Conservation (phyloP, 2,797 vertebrate genomes). For the Molossus molossus region DNA sequence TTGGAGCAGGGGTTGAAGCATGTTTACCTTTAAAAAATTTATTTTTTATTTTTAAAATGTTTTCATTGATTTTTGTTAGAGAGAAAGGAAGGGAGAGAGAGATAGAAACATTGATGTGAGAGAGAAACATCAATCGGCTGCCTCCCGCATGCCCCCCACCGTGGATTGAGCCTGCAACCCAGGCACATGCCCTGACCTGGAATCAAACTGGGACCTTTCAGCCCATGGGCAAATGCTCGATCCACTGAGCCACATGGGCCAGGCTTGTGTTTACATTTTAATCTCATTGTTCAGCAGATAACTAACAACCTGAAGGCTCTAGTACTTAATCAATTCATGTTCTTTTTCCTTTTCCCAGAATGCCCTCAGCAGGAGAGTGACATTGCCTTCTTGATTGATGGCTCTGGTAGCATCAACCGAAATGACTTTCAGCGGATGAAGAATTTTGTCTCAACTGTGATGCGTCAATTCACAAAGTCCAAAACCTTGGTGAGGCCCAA, state of each 20-base stretch:
- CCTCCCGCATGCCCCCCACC: too few relatives aligned
- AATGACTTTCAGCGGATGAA: conserved; percentile 83
- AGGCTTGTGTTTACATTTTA: not conserved
- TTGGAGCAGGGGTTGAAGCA: not conserved
- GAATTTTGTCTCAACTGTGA: conserved; percentile 84
- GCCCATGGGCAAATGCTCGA: too few relatives aligned
- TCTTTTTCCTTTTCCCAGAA: conserved; percentile 58
- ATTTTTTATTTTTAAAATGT: too few relatives aligned
- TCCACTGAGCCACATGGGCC: too few relatives aligned
- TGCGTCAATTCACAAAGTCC: conserved; percentile 78
- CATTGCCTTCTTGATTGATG: conserved; percentile 88
- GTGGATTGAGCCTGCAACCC: too few relatives aligned
- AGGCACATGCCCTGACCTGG: too few relatives aligned
- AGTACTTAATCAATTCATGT: not conserved
- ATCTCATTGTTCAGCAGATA: not conserved
- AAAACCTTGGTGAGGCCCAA: conserved; percentile 82
- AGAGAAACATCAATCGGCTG: too few relatives aligned
- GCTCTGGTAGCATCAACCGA: conserved; percentile 79
- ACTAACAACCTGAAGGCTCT: not conserved
- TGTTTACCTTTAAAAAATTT: not conserved
- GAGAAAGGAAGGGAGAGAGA: too few relatives aligned
- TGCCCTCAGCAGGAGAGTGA: conserved; percentile 84
- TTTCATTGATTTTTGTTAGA: too few relatives aligned
- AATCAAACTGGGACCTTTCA: too few relatives aligned
- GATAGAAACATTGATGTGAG: too few relatives aligned